Percentiles rank a stretch among this genome's conserved stretches.
Evolutionary conservation across 2,113 vertebrate genomes (phyloP).

Genomic region (Gila orcuttii): DNA sequence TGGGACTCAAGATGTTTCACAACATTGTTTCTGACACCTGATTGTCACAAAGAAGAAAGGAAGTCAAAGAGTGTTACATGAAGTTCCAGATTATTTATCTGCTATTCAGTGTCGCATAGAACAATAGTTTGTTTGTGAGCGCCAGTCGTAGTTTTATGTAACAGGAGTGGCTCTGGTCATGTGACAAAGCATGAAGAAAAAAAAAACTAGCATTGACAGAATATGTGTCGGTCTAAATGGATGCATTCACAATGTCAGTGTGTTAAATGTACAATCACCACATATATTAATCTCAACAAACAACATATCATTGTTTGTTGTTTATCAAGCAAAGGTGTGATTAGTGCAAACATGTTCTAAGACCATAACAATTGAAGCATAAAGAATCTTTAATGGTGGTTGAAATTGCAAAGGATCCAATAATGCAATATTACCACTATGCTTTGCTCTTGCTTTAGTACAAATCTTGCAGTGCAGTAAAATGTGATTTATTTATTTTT

Average conservation of each 20-base stretch:
- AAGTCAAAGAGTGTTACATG: not conserved
- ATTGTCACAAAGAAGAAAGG: not conserved
- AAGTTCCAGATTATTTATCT: too few species aligned
- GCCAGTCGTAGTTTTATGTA: too few species aligned
- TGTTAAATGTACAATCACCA: too few species aligned
- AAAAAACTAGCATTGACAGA: too few species aligned
- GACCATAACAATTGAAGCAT: not conserved
- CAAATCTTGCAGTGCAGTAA: not conserved
- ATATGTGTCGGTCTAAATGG: too few species aligned
- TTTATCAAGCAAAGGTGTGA: not conserved
- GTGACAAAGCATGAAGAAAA: too few species aligned
- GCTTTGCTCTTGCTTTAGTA: not conserved
- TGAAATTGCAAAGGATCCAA: not conserved
- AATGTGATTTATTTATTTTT: slow-evolving; percentile 2
- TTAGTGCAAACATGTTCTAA: not conserved
- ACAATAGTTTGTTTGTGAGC: too few species aligned
- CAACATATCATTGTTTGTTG: too few species aligned
- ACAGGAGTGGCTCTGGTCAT: too few species aligned
- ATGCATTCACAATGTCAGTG: too few species aligned
- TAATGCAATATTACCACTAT: not conserved
- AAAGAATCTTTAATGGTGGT: not conserved
- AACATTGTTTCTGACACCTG: not conserved
- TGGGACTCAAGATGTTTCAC: not conserved
- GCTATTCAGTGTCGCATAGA: too few species aligned
- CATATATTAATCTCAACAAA: too few species aligned